These are phyloP conservation scores for Nysson spinosus DNA, from an alignment of 2,888 invertebrate genomes.

Conservation along the genomic window DNA sequence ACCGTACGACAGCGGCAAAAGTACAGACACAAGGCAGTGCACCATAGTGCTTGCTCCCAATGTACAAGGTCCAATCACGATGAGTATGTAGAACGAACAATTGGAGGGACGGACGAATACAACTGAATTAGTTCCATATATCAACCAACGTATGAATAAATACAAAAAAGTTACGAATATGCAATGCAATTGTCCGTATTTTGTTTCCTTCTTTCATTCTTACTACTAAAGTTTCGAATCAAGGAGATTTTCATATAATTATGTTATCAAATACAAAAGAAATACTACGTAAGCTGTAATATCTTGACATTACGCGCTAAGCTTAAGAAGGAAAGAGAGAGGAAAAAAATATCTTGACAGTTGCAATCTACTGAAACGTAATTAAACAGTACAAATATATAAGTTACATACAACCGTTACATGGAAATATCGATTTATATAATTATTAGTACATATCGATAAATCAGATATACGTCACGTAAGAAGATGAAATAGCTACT, in stretches of 20 bases:
- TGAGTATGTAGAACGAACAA: conserved; percentile 39
- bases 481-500: conserved; percentile 46
- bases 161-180: conserved; percentile 41
- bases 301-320: background rate
- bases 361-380: conserved; percentile 52
- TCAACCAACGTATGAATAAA: conserved; percentile 43
- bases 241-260: background rate
- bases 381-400: conserved; percentile 39
- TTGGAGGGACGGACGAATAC: conserved; percentile 33
- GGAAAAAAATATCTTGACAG: conserved; percentile 37
- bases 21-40: conserved; percentile 55
- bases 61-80: conserved; percentile 46
- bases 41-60: conserved; percentile 45
- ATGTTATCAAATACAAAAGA: background rate
- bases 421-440: conserved; percentile 41
- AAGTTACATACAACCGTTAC: conserved; percentile 47
- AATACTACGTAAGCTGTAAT: background rate
- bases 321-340: conserved; percentile 2
- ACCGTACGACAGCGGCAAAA: conserved; percentile 47
- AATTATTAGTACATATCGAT: conserved; percentile 40
- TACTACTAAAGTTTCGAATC: background rate
- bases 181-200: conserved; percentile 38
- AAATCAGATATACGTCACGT: conserved; percentile 34
- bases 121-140: conserved; percentile 45
- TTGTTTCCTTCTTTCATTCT: conserved; percentile 14